Base-by-base conservation (phyloP, 2,888 invertebrate genomes). In the Leptinotarsa rubiginosa region DNA sequence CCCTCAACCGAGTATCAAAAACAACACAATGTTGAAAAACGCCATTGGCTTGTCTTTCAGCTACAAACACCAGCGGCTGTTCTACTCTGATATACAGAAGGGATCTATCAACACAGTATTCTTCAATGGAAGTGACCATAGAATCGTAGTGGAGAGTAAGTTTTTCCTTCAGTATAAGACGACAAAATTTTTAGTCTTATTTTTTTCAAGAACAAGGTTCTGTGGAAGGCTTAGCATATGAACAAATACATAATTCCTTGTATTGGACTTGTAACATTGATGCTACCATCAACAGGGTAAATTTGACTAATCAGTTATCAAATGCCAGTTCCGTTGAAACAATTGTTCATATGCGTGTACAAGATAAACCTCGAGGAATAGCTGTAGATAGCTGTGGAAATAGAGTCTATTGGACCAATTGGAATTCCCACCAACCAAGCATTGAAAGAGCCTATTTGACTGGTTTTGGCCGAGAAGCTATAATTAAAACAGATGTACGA, bases 241-340 rank as follows among this genome's bases (percentile, higher is more conserved):
- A 95, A 84, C 89, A 91, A 75, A 85, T 91, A 16, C 89, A 92
- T 73, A 90, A 92, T 81, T 90, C 92, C 81, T 89, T 97, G 18
- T 97, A 95, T 88, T 97, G 96, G 95, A 96, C 96, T 18, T 93
- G 96, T 84, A 93, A 93, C 85, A 93, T 93, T 84, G 93, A 94
- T 85, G 93, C 94, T 0, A 92, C 93, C 20, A 93, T 95, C 75
- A 92, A 91, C 79, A 87, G 91, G 72, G 88, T 92, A 25, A 89
- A 89, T 80, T 84, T 92, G 70, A 88, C 88, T 2, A 84, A 87
- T 31, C 82, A 85, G 31, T 89, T 90, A 22, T 87, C 86, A 7
- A 89, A 89, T 71, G 85, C 85, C 2, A 84, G 84, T 62, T 80
- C 82, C 71, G 89, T 90, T 54, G 88, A 89, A 83, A 90, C 90